A percentile compares a stretch with the other conserved stretches of the same genome.
phyloP scores from a whole-genome alignment of 2,888 invertebrate genomes.

The Polyploca ridens region DNA sequence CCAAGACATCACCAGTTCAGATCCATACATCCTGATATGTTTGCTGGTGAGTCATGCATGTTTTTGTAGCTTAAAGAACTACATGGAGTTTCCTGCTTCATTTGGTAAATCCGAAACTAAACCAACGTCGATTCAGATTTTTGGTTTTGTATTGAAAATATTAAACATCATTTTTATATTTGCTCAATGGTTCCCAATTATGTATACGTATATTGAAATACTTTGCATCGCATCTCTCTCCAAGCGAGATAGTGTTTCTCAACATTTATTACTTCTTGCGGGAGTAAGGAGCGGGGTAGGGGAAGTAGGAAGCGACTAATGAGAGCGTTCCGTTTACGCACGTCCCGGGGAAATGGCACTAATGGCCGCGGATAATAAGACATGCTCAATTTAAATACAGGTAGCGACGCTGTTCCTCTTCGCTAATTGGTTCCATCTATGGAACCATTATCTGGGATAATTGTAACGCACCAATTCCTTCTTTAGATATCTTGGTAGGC shows the following conservation, averaged over 20 bases:
- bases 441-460: background rate
- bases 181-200: background rate
- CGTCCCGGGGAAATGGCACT: constrained; percentile 45
- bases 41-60: constrained; percentile 84
- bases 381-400: constrained; percentile 40
- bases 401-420: constrained; percentile 21
- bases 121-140: no score
- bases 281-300: constrained; percentile 21
- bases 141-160: background rate
- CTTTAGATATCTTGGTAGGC: no score
- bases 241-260: constrained; percentile 21
- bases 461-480: background rate
- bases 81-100: background rate
- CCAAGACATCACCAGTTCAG: constrained; percentile 91
- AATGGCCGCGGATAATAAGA: constrained; percentile 55
- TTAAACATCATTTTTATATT: no score
- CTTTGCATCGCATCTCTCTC: background rate
- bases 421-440: constrained; percentile 5
- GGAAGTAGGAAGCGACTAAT: constrained; percentile 45
- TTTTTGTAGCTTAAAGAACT: no score
- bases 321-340: constrained; percentile 46
- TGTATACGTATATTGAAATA: background rate
- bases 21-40: constrained; percentile 87
- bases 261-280: constrained; percentile 21
- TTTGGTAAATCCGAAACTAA: background rate